phyloP scores from a whole-genome alignment of 2,113 vertebrate species.

The Brienomyrus longianalis region DNA sequence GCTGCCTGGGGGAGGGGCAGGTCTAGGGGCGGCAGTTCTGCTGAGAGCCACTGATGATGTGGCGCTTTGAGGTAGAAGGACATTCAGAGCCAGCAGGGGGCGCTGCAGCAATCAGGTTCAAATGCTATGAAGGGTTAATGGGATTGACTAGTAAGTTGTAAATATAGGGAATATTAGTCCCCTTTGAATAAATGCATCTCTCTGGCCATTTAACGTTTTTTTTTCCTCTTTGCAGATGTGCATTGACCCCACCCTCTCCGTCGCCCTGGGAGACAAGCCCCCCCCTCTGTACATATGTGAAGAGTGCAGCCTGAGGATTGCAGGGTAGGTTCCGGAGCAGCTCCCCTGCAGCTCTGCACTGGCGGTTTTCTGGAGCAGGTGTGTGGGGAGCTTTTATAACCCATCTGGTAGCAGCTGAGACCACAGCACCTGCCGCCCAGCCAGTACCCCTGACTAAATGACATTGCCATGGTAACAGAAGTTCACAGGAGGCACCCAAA shows the following conservation, averaged over 20 bases:
- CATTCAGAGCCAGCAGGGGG: neutral
- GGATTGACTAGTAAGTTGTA: neutral
- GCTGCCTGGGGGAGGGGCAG: slow-evolving; percentile 27
- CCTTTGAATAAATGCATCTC: neutral
- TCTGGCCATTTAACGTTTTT: slow-evolving; percentile 8
- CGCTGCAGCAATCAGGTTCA: neutral
- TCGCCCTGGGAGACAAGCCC: slow-evolving; percentile 96
- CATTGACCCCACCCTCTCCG: slow-evolving; percentile 91
- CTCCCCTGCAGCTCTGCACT: neutral
- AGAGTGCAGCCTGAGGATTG: slow-evolving; percentile 95
- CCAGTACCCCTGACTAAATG: slow-evolving; percentile 37
- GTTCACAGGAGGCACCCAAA: slow-evolving; percentile 33
- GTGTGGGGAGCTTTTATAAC: neutral
- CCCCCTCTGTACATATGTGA: slow-evolving; percentile 95
- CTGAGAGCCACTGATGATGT: neutral
- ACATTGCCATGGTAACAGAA: slow-evolving; percentile 51
- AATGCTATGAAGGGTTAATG: neutral
- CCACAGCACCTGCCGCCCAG: slow-evolving; percentile 27
- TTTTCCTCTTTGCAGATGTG: slow-evolving; percentile 80
- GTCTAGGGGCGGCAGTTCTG: slow-evolving; percentile 9
- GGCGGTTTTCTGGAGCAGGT: neutral
- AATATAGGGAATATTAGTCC: neutral
- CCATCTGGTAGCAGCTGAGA: slow-evolving; percentile 22
- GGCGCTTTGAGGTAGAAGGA: too few species aligned
- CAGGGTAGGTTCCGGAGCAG: slow-evolving; percentile 65